Base-by-base conservation (phyloP, 2,113 vertebrate genomes). In the Anolis sagrei region DNA sequence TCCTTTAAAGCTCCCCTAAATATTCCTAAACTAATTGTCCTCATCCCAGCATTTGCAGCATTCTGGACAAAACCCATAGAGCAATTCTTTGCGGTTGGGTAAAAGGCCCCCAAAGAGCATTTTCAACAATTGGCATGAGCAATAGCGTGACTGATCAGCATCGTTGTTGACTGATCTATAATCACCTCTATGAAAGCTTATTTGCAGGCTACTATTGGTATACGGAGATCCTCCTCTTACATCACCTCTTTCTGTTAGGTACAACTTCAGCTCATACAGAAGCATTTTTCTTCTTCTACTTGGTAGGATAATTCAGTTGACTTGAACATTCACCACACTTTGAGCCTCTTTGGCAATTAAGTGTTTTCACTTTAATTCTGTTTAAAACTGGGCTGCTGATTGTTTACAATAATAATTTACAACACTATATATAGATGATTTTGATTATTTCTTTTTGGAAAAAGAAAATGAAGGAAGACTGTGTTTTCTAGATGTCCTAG, bases 11-110 rank as follows among this genome's bases (percentile, higher is more conserved):
- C 27, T 3, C 82, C 75, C 54, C 72, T 89, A 75, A 84, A 75
- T 39, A 74, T 19, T 58, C 90, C 85, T n/a, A 48, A 89, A 87
- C 29, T 70, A 19, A 76, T 79, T 8, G 51, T 34, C 10, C 14
- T 39, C n/a, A 34, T 4, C 25, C 68, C 29, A 51, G 48, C 51
- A n/a, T 0, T 0, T 0, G 0, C 1, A 1, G 44, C 0, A 9
- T 21, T 23, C 69, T 8, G 32, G n/a, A 36, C 54, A 86, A 80
- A 49, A 62, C n/a, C n/a, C 7, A 4, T 34, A 34, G 27, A 36
- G 29, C 39, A 7, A 34, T 73, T 70, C 2, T 1, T 18, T 14
- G 58, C 48, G 32, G 27, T 23, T 2, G 29, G 34, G 21, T 48
- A 76, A 83, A 61, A 75, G 2, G 14, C 2, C 2, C 72, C 36